phyloP scores from a whole-genome alignment of 2,113 vertebrate genomes.

The Orientallactaga bullata region DNA sequence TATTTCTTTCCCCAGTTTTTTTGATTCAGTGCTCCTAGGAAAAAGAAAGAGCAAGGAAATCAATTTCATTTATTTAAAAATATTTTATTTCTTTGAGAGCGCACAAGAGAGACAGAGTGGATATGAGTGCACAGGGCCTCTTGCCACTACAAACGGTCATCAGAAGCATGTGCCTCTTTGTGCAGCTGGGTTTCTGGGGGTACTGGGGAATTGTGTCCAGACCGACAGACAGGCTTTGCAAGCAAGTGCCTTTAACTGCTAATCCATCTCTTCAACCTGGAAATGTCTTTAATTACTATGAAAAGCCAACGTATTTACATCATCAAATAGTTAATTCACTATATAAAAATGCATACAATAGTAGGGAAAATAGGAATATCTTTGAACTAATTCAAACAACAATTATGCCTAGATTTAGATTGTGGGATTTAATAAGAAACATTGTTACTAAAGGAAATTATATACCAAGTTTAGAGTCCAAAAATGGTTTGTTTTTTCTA shows the following conservation, averaged over 20 bases:
- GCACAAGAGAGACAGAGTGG: no score
- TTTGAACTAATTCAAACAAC: neutral
- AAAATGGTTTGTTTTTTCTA: neutral
- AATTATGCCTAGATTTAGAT: neutral
- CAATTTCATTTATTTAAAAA: neutral
- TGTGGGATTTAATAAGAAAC: neutral
- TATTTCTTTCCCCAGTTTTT: slow-evolving; percentile 97
- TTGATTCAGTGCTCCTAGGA: slow-evolving; percentile 95
- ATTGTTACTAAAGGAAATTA: neutral
- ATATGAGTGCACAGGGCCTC: no score
- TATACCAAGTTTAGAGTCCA: neutral
- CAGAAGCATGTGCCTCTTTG: no score
- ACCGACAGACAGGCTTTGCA: no score
- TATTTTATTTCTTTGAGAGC: no score
- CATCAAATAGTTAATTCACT: neutral
- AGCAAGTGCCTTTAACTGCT: no score
- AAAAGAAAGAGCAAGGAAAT: slow-evolving; percentile 11
- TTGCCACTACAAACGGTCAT: no score
- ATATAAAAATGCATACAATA: neutral
- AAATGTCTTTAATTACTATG: neutral
- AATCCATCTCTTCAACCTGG: no score
- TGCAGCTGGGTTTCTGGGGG: no score
- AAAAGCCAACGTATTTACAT: slow-evolving; percentile 7
- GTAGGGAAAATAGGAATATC: neutral
- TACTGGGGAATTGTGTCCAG: no score